Base-by-base conservation (phyloP, 2,888 invertebrate genomes). In the Dasypolia templi region DNA sequence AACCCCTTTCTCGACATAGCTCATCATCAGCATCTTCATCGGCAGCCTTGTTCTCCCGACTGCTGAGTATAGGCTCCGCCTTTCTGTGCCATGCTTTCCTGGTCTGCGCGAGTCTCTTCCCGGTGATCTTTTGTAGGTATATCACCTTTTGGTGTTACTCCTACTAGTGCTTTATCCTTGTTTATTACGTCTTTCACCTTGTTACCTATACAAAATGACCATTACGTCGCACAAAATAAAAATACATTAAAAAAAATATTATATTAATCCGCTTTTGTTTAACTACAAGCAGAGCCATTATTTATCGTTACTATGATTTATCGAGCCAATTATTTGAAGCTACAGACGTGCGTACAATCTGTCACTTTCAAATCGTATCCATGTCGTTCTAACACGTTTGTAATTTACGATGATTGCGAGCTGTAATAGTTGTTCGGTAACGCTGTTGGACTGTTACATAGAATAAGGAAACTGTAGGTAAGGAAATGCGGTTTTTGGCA, bases 321-420 rank as follows among this genome's bases (percentile, higher is more conserved):
- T 56, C 4, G 61, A 7, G 53, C 68, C 49, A 77, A 71, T 79
- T 67, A 76, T 69, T 82, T 62, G n/a, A 61, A 56, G 51, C 46
- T 14, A 65, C 56, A 46, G 35, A 53, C 65, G 26, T 55, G 69
- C 46, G n/a, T 66, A 61, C 69, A 55, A 64, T 49, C 56, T 2
- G 56, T 68, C 65, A 79, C 80, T 81, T 81, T 81, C 81, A 56
- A 56, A 67, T 56, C 4, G 65, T 55, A 2, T 35, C 64, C 35
- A 29, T 59, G 42, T 53, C 19, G 51, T 19, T 44, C 7, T 39
- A 58, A 62, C 65, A 65, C 53, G 73, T 62, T n/a, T 7, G 53
- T 79, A 59, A 83, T 83, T 83, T 73, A 73, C 62, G 44, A 73
- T 82, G 39, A 81, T 81, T 81, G 63, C 73, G 26, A 44, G n/a